Conservation (phyloP, 2,113 vertebrate species). For the Dipodomys spectabilis region DNA sequence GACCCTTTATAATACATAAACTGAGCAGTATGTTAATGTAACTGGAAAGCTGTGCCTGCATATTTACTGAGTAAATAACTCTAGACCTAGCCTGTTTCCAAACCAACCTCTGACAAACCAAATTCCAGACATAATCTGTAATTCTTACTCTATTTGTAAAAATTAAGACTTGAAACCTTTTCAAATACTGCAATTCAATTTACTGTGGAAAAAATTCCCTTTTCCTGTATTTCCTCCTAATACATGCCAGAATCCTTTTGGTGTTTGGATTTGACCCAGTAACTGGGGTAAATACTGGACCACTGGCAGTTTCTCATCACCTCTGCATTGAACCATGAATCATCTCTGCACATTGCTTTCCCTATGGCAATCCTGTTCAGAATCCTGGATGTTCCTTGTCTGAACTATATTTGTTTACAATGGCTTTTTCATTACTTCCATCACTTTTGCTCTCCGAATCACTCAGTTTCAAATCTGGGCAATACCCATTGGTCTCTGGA, state of each 20-base stretch:
- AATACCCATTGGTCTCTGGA: constrained; percentile 97
- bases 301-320: constrained; percentile 89
- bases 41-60: constrained; percentile 44
- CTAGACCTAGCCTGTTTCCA: constrained; percentile 14
- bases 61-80: constrained; percentile 71
- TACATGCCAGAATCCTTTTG: constrained; percentile 79
- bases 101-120: constrained; percentile 55
- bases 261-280: constrained; percentile 78
- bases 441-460: constrained; percentile 96
- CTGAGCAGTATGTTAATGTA: constrained; percentile 42
- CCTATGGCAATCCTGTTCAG: constrained; percentile 85
- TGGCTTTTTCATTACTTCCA: constrained; percentile 88
- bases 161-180: constrained; percentile 61
- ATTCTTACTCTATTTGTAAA: constrained; percentile 51
- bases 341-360: no score
- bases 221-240: constrained; percentile 75
- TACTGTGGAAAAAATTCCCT: constrained; percentile 72
- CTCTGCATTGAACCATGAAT: constrained; percentile 92
- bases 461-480: constrained; percentile 96
- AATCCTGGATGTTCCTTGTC: constrained; percentile 85
- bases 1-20: neutral
- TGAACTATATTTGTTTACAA: constrained; percentile 84
- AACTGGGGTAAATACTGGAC: constrained; percentile 74
- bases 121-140: neutral
- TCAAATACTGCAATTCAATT: constrained; percentile 77